Percentiles rank a stretch among this genome's conserved stretches.
Evolutionary conservation across 2,888 invertebrate genomes (phyloP).

Genomic region (Trissolcus japonicus): DNA sequence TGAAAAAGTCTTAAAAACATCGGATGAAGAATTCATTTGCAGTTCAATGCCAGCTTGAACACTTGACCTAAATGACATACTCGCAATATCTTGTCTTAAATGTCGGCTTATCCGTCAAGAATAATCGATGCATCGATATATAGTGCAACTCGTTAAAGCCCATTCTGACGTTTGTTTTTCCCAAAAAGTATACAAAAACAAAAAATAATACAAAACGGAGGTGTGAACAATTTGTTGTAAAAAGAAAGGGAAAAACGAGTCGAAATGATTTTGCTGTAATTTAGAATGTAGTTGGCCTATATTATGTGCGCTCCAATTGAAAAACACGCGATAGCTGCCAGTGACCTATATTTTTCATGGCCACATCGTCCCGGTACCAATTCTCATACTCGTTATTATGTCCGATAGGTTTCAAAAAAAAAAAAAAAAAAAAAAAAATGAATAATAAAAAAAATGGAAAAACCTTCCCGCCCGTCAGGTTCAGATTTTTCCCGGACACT

Average conservation of each 20-base stretch:
- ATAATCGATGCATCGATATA: constrained; percentile 39
- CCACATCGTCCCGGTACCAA: constrained; percentile 48
- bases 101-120: constrained; percentile 52
- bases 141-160: too few species aligned
- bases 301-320: constrained; percentile 55
- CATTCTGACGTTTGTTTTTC: too few species aligned
- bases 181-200: neutral
- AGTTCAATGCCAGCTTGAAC: constrained; percentile 56
- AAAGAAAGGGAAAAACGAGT: neutral
- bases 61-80: constrained; percentile 58
- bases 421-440: too few species aligned
- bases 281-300: constrained; percentile 44
- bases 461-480: too few species aligned
- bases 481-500: too few species aligned
- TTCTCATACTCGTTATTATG: constrained; percentile 50
- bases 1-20: constrained; percentile 52
- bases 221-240: too few species aligned
- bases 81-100: constrained; percentile 58
- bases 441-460: too few species aligned
- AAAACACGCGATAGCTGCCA: constrained; percentile 58
- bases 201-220: neutral
- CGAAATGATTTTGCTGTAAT: constrained; percentile 7
- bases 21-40: constrained; percentile 54
- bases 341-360: constrained; percentile 63
- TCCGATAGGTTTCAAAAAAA: constrained; percentile 11